Conservation (phyloP, 2,113 vertebrate genomes). For the Potamarius usumacintae region DNA sequence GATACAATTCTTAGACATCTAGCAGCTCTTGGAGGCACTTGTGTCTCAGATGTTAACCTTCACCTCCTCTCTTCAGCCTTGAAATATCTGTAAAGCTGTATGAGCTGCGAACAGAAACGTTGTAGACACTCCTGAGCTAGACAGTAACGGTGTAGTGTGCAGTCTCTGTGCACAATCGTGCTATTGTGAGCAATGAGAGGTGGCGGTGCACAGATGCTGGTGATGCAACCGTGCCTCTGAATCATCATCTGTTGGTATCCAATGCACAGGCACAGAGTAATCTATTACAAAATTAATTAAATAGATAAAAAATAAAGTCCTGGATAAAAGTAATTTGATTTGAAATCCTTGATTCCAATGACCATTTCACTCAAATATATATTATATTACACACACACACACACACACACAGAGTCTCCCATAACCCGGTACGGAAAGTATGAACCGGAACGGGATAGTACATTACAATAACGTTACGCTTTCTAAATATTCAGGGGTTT, state of each 20-base stretch:
- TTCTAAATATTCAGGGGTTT: no score
- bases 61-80: neutral
- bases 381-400: no score
- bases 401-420: no score
- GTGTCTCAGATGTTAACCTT: neutral
- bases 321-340: neutral
- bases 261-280: neutral
- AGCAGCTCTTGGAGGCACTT: neutral
- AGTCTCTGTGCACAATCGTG: neutral
- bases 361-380: neutral
- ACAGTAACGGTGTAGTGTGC: neutral
- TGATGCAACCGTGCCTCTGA: slow-evolving; percentile 27
- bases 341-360: neutral
- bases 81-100: neutral
- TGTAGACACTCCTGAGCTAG: neutral
- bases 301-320: neutral
- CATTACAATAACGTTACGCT: no score
- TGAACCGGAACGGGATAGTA: no score
- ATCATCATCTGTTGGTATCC: slow-evolving; percentile 32
- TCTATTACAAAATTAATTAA: no score
- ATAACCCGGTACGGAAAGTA: no score
- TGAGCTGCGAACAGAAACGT: neutral
- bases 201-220: slow-evolving; percentile 24
- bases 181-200: slow-evolving; percentile 32
- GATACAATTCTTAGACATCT: neutral